Base-by-base conservation (phyloP, 2,113 vertebrate species). In the Onychostruthus taczanowskii region DNA sequence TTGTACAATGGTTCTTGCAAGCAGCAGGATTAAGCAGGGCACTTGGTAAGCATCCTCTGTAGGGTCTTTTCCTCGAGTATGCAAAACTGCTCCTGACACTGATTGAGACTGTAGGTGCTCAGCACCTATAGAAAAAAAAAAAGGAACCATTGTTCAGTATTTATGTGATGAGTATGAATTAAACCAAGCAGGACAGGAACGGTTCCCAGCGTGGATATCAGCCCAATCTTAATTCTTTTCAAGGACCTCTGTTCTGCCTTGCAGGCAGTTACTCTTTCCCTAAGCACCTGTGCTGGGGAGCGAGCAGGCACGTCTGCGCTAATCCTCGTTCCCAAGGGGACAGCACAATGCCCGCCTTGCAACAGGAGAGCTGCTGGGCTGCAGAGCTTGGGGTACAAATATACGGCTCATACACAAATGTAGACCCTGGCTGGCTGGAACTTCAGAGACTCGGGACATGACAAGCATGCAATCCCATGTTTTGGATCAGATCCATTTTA, bases 281-380 rank as follows among this genome's bases (percentile, higher is more conserved):
- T 52, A n/a, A 81, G 79, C 94, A 96, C 95, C 90, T 96, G 94
- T 90, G 90, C 73, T 8, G 44, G 69, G 50, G 47, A 84, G 44
- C 0, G 0, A 80, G 94, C 62, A 43, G 87, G 93, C 89, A 89
- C 16, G 44, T 78, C 80, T 17, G 58, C 0, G 26, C 47, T 95
- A 95, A 97, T 95, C 89, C 95, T 43, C 3, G 3, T 89, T 96
- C 92, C 90, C 89, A 93, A 74, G 92, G 88, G 85, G 52, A 90
- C 76, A 67, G 26, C 90, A 94, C 83, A 96, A 93, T 84, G 41
- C 90, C 28, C 11, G 61, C 43, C 83, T 56, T 50, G 44, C 52
- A 93, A 62, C 35, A 72, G 22, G 2, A 49, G 83, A 61, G 72
- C 76, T 72, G 76, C 72, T 74, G 83, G 27, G 22, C 70, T 69